Evolutionary conservation across 2,888 invertebrate genomes (phyloP).

Genomic region (Drosophila lacicola): DNA sequence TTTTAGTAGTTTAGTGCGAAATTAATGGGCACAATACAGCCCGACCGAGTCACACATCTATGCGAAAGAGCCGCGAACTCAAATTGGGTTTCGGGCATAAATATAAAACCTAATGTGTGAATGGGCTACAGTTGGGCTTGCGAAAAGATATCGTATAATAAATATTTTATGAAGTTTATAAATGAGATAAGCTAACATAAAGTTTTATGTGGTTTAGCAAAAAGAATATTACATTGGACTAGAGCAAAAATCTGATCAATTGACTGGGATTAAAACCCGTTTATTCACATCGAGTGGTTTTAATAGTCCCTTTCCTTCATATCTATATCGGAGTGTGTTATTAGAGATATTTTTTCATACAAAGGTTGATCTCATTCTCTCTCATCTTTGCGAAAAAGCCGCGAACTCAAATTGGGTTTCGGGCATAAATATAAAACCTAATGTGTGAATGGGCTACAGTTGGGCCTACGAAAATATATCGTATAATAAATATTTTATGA

Average conservation of each 20-base stretch:
- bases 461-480: not conserved
- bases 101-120: not conserved
- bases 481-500: not conserved
- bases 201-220: not conserved
- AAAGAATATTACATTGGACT: not conserved
- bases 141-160: not conserved
- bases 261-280: too few species aligned
- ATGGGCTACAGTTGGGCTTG: not conserved
- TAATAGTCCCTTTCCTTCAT: too few species aligned
- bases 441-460: not conserved
- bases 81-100: not conserved
- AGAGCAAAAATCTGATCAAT: too few species aligned
- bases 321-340: too few species aligned
- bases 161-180: not conserved
- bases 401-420: not conserved
- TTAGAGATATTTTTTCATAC: too few species aligned
- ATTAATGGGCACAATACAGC: slow-evolving; percentile 59
- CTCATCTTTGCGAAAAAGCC: slow-evolving; percentile 60
- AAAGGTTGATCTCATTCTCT: too few species aligned
- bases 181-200: not conserved
- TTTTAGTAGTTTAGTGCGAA: slow-evolving; percentile 74
- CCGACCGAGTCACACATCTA: slow-evolving; percentile 50
- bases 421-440: slow-evolving; percentile 2
- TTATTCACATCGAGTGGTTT: too few species aligned
- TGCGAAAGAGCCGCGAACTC: slow-evolving; percentile 52